phyloP scores from a whole-genome alignment of 2,113 vertebrate species.

The Phoenicopterus ruber region DNA sequence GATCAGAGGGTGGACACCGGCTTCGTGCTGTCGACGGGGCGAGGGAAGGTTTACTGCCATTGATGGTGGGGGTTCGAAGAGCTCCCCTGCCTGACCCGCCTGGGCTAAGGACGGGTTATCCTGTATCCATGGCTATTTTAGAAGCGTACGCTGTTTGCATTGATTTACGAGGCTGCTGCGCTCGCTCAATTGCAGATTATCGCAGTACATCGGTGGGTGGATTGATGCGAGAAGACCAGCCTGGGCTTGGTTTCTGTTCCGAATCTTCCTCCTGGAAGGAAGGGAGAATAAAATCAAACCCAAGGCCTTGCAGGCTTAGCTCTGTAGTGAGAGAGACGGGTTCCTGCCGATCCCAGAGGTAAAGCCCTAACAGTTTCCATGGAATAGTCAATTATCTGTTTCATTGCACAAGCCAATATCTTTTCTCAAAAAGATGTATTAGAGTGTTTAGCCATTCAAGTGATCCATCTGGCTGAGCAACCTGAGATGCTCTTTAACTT shows the following conservation, averaged over 20 bases:
- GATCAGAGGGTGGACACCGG: not conserved
- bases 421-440: conserved; percentile 71
- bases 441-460: conserved; percentile 71
- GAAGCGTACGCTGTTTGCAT: not conserved
- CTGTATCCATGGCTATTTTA: not conserved
- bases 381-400: conserved; percentile 75
- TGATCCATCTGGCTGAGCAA: conserved; percentile 70
- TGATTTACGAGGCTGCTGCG: not conserved
- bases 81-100: not conserved
- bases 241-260: not conserved
- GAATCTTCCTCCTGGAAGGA: not conserved
- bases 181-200: not conserved
- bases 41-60: not conserved
- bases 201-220: fast-evolving
- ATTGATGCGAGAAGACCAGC: not conserved
- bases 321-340: not conserved
- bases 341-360: conserved; percentile 41
- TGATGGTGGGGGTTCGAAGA: not conserved
- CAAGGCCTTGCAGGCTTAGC: not conserved
- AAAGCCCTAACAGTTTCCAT: conserved; percentile 42
- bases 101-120: not conserved
- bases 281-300: not conserved
- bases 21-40: not conserved
- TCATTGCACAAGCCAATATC: conserved; percentile 72
- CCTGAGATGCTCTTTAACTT: conserved; percentile 59